Evolutionary conservation across 2,888 invertebrate genomes (phyloP).

Genomic region (Patella depressa): DNA sequence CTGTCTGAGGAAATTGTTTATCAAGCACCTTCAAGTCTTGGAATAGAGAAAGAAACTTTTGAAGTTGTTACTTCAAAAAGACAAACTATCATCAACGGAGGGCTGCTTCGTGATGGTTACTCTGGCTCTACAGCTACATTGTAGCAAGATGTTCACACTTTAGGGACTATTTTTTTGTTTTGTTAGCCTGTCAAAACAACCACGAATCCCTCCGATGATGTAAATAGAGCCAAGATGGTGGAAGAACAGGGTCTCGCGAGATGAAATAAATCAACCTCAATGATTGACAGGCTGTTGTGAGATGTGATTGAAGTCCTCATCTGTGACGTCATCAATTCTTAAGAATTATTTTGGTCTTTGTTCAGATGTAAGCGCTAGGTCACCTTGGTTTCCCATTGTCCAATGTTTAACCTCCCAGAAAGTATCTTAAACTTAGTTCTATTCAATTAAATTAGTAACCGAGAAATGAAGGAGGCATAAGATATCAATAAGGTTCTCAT

Average conservation of each 20-base stretch:
- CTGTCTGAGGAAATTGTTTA: background rate
- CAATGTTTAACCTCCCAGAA: too few relatives aligned
- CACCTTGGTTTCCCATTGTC: too few relatives aligned
- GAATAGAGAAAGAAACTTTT: background rate
- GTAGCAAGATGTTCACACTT: conserved; percentile 11
- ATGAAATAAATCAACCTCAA: background rate
- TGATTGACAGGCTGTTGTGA: background rate
- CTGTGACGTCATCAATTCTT: background rate
- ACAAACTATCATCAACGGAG: background rate
- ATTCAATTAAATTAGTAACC: too few relatives aligned
- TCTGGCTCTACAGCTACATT: background rate
- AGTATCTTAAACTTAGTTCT: too few relatives aligned
- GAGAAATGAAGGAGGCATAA: too few relatives aligned
- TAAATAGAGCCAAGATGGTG: background rate
- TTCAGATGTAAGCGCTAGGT: too few relatives aligned
- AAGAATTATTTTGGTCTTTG: too few relatives aligned
- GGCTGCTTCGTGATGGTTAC: background rate
- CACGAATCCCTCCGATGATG: conserved; percentile 6
- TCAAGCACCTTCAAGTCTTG: background rate
- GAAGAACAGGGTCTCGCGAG: conserved; percentile 1
- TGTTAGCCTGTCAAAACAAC: background rate
- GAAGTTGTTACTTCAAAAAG: conserved; percentile 7
- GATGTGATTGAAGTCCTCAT: background rate
- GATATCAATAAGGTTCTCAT: too few relatives aligned
- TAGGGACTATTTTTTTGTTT: conserved; percentile 6